Percentiles rank a stretch among this genome's conserved stretches.
phyloP scores from a whole-genome alignment of 1,140 invertebrate genomes.

The Trypoxylus dichotomus region DNA sequence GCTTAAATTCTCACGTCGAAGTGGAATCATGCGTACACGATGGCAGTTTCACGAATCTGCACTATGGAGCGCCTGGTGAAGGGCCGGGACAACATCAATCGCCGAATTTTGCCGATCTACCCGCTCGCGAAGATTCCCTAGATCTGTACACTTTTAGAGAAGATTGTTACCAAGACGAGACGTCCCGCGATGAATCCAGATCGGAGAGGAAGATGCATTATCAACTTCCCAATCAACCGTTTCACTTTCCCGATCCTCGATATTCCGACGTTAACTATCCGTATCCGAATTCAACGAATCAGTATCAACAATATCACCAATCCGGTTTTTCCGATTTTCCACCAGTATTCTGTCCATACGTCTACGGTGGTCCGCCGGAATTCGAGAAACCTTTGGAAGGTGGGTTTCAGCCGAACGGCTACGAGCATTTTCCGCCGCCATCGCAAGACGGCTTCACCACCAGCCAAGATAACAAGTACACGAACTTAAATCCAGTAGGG shows the following conservation, averaged over 20 bases:
- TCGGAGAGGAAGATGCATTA: conserved; percentile 44
- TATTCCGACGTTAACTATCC: conserved; percentile 44
- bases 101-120: conserved; percentile 53
- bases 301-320: conserved; percentile 55
- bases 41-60: conserved; percentile 68
- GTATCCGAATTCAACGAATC: conserved; percentile 44
- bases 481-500: conserved; percentile 59
- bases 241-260: conserved; percentile 43
- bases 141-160: conserved; percentile 69
- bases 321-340: conserved; percentile 61
- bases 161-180: conserved; percentile 66
- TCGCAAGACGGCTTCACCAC: conserved; percentile 29
- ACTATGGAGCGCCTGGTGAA: conserved; percentile 56
- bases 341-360: conserved; percentile 61
- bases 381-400: conserved; percentile 50
- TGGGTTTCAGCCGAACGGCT: conserved; percentile 47
- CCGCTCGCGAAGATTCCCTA: conserved; percentile 63
- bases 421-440: conserved; percentile 44
- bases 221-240: conserved; percentile 39
- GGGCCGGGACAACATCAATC: conserved; percentile 39
- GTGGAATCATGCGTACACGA: conserved; percentile 64
- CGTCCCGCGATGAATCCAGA: conserved; percentile 30
- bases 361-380: conserved; percentile 56
- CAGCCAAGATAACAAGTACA: conserved; percentile 55
- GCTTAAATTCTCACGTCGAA: conserved; percentile 59